Base-by-base conservation (phyloP, 2,797 vertebrate genomes). In the Lepus townsendii region DNA sequence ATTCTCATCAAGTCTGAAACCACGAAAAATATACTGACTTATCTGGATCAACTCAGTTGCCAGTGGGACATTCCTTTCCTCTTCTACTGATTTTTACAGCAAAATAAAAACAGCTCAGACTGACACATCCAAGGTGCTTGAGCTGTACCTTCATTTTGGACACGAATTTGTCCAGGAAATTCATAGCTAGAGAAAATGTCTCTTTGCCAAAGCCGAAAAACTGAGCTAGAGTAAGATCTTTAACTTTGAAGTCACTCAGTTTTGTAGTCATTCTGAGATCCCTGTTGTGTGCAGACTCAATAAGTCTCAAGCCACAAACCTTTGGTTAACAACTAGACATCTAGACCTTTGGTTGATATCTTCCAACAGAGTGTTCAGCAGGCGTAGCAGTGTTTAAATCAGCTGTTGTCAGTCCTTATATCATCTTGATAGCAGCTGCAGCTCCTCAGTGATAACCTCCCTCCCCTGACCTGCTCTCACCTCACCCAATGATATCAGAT, bases 121-220 rank as follows among this genome's bases (percentile, higher is more conserved):
- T 99, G 63, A 99, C 99, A 76, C 99, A 99, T 73, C 99, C 99
- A 97, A 99, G 98, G 93, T 99, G 99, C 96, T 99, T 99, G 22
- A 99, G 99, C 86, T 99, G 99, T 91, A 99, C 99, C 99, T 99
- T 99, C 99, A 99, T 99, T 93, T 99, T 98, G 38, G 99, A 99
- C 93, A 99, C 98, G 97, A 99, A 99, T 66, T 99, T 98, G 97
- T 99, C 99, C 42, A 99, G 97, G 88, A 99, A 97, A 98, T 98
- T 99, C 97, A 99, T 98, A 72, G 99, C 98, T 50, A 99, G 97
- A 0, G 99, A 99, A 98, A 99, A 99, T 0, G 99, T 99, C 96
- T 99, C 99, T 0, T 99, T 98, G 88, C 96, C 98, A 94, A 99
- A 99, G 84, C 99, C 99, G 19, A 99, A 99, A 98, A 99, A 99